Conservation (phyloP, 2,888 invertebrate genomes). For the Cheiracanthium punctorium region DNA sequence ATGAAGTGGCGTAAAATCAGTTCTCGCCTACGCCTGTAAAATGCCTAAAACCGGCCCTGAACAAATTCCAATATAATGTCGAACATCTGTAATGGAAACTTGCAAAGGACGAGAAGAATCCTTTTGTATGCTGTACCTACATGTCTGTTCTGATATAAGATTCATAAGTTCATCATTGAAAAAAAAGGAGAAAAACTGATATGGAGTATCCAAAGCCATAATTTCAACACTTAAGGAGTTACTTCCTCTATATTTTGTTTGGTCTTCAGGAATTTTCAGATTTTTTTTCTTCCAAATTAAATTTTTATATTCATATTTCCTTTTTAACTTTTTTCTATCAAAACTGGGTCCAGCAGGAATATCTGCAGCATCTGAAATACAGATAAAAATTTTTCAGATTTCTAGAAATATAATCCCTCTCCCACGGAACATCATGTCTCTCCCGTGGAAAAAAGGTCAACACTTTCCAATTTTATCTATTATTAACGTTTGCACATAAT, state of each 20-base stretch:
- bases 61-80: conserved; percentile 11
- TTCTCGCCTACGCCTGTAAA: no score
- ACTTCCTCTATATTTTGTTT: background rate
- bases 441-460: no score
- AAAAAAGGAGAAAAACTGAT: conserved; percentile 20
- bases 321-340: background rate
- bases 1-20: no score
- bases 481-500: background rate
- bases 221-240: conserved; percentile 8
- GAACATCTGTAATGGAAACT: background rate
- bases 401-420: background rate
- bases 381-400: conserved; percentile 9
- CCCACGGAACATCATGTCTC: no score
- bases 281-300: background rate
- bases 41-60: no score
- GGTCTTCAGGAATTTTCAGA: conserved; percentile 10
- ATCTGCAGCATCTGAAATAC: conserved; percentile 14
- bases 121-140: background rate
- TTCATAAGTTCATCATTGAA: background rate
- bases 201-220: conserved; percentile 19
- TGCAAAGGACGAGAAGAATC: background rate
- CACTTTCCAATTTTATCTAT: no score
- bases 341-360: conserved; percentile 14
- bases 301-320: background rate
- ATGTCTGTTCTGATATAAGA: background rate